Percentiles rank a stretch among this genome's conserved stretches.
phyloP scores from a whole-genome alignment of 2,113 vertebrate species.

The Globicephala melas region DNA sequence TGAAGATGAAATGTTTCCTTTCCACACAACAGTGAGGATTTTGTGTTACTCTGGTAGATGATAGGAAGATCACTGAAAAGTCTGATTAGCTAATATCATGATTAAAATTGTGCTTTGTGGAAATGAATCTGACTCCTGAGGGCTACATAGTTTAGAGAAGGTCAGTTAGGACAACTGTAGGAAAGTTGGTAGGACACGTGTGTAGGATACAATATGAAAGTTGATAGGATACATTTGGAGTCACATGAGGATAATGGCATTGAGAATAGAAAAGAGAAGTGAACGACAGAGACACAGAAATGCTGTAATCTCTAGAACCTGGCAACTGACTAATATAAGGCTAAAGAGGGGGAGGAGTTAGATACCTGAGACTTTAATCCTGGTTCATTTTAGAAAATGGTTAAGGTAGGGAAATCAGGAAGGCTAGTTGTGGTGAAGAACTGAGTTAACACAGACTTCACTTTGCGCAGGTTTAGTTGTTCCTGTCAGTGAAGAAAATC shows the following conservation, averaged over 20 bases:
- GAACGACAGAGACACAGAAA: background rate
- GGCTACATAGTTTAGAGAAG: background rate
- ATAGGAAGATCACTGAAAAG: background rate
- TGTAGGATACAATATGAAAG: background rate
- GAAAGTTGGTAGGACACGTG: background rate
- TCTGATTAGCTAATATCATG: background rate
- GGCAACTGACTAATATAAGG: background rate
- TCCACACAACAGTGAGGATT: background rate
- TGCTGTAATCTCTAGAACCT: background rate
- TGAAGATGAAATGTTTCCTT: background rate
- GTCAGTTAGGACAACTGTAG: background rate
- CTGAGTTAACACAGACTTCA: background rate
- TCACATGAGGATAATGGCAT: background rate
- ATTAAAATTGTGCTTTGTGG: background rate
- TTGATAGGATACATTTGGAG: background rate
- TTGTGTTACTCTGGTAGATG: background rate
- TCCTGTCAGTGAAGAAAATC: background rate
- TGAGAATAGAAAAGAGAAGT: background rate
- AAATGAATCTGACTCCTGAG: background rate
- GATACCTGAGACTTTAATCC: background rate
- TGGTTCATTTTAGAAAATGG: background rate
- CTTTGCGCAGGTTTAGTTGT: background rate
- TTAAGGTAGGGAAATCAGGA: background rate
- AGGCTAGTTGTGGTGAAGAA: background rate
- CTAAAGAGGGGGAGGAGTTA: background rate